Evolutionary conservation across 2,888 invertebrate genomes (phyloP).

Genomic region (Parelbella ahira): DNA sequence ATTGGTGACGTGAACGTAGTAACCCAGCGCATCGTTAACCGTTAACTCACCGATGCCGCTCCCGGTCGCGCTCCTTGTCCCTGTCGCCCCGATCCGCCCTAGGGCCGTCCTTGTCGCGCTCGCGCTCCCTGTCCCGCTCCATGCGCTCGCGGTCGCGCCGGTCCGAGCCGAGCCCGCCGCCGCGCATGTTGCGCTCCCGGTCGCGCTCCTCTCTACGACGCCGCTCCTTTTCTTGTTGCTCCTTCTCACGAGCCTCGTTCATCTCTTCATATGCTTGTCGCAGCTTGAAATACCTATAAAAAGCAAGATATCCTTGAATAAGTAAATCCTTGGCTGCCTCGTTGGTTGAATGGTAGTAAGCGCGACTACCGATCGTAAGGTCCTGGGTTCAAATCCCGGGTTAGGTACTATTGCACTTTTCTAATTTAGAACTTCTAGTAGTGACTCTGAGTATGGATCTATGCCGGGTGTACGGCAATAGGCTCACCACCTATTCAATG

Average conservation of each 20-base stretch:
- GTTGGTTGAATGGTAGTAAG: no score
- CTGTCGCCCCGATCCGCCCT: slow-evolving; percentile 39
- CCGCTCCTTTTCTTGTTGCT: slow-evolving; percentile 80
- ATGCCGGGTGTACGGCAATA: no score
- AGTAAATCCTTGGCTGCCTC: no score
- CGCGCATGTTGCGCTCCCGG: slow-evolving; percentile 52
- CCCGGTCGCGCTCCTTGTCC: slow-evolving; percentile 61
- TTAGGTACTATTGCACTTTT: no score
- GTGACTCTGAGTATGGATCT: no score
- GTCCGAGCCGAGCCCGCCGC: slow-evolving; percentile 64
- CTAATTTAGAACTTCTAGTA: no score
- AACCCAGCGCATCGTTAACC: no score
- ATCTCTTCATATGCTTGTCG: slow-evolving; percentile 86
- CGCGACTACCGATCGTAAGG: no score
- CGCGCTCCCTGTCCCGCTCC: slow-evolving; percentile 61
- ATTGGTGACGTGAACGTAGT: no score
- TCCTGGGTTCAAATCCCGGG: no score
- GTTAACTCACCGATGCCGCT: slow-evolving; percentile 41
- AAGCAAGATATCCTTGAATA: no score
- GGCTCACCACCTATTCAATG: no score
- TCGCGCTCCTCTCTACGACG: slow-evolving; percentile 70
- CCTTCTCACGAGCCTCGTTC: slow-evolving; percentile 80
- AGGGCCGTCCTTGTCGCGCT: slow-evolving; percentile 46
- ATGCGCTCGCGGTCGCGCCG: slow-evolving; percentile 65
- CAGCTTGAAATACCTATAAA: slow-evolving; percentile 82